Conservation (phyloP, 2,113 vertebrate species). For the Irena cyanogastra region DNA sequence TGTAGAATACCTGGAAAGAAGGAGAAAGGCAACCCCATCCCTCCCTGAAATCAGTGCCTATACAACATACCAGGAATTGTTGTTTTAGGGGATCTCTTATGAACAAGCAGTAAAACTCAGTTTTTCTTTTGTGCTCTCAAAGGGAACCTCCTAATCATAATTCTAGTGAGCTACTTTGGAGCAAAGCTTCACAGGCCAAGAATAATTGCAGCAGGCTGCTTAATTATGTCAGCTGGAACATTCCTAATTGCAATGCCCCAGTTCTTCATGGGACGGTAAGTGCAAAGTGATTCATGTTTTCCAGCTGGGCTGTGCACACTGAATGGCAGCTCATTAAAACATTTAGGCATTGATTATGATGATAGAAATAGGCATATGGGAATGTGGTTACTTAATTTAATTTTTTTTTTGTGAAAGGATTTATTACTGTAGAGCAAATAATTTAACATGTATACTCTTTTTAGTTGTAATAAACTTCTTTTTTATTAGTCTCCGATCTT, state of each 20-base stretch:
- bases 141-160: constrained; percentile 93
- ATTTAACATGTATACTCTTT: not conserved
- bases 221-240: constrained; percentile 90
- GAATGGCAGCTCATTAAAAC: not conserved
- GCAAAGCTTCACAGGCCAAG: constrained; percentile 90
- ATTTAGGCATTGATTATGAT: not conserved
- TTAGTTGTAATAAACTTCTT: not conserved
- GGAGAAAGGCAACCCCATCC: not conserved
- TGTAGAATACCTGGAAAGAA: not conserved
- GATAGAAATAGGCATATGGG: not conserved
- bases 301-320: not conserved
- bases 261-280: constrained; percentile 92
- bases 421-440: not conserved
- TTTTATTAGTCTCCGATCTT: not conserved
- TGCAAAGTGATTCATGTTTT: not conserved
- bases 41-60: not conserved
- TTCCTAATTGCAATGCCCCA: constrained; percentile 89
- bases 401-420: not conserved
- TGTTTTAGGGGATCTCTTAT: not conserved
- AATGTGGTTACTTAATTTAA: not conserved
- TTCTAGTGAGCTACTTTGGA: constrained; percentile 92
- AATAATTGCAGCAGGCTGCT: constrained; percentile 86
- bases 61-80: not conserved
- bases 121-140: constrained; percentile 35
- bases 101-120: not conserved